Base-by-base conservation (phyloP, 2,888 invertebrate species). In the Ennomos quercinarius region DNA sequence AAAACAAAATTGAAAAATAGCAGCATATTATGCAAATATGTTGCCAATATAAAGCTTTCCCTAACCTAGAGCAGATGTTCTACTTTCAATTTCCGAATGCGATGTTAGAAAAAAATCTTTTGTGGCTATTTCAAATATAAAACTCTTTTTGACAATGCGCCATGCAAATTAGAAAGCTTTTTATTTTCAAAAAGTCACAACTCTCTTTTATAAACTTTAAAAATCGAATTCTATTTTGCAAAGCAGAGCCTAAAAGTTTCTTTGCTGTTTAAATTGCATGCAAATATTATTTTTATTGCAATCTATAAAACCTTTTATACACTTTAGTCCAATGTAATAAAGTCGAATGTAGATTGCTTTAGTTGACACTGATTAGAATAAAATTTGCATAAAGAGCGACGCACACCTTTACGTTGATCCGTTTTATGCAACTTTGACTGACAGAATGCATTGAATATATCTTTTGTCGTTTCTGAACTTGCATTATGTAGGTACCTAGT, bases 61-160 rank as follows among this genome's bases (percentile, higher is more conserved):
- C 77, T 74, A 46, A 38, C 36, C 36, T 40, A 67, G 61, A 86
- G 91, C 92, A 92, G 92, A 91, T 92, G 92, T 91, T 89, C 87
- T 83, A 87, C 71, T 86, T 89, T 81, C 71, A 79, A 83, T 76
- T 83, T 82, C 71, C 81, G 82, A 81, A 84, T 73, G 85, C 87
- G 85, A 84, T 84, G 86, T 86, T 88, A 86, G 89, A 78, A 87
- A 57, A 17, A 91, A 91, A 89, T 83, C 91, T 86, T 86, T 92
- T 92, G 91, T 91, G 91, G 91, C 89, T 77, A 88, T 91, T 91
- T 88, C 82, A 85, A 88, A 89, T 88, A 86, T 87, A 88, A 84
- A 88, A 86, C 82, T 84, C 79, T 76, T 80, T 84, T 86, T 86
- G 76, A 91, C 89, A 91, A 91, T 86, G 83, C 85, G 78, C 84